Evolutionary conservation across 2,113 vertebrate species (phyloP).

Genomic region (Sigmodon hispidus): DNA sequence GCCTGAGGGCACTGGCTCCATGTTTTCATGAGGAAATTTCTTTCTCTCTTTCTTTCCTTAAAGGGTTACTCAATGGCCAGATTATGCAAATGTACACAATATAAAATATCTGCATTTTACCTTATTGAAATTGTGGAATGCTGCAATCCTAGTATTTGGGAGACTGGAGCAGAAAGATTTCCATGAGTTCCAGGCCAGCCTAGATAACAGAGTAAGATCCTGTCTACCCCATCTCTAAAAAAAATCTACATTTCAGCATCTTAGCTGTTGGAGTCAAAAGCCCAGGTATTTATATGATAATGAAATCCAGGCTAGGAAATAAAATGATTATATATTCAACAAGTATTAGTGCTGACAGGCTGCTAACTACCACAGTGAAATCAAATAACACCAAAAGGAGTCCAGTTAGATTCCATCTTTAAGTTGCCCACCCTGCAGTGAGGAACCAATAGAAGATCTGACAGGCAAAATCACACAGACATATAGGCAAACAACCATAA

Average conservation of each 20-base stretch:
- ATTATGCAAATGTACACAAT: not conserved
- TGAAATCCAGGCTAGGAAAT: not conserved
- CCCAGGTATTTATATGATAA: not conserved
- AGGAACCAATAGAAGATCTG: not conserved
- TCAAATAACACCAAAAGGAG: not conserved
- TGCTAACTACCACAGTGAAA: not conserved
- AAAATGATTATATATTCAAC: constrained; percentile 7
- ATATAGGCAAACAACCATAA: not conserved
- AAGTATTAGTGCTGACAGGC: not conserved
- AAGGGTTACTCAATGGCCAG: not conserved
- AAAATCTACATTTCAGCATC: not conserved
- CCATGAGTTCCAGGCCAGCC: not conserved
- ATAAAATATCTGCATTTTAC: not conserved
- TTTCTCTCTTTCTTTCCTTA: not conserved
- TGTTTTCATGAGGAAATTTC: not conserved
- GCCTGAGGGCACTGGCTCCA: not conserved
- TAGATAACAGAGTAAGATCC: not conserved
- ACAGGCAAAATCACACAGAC: not conserved
- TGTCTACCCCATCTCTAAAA: not conserved
- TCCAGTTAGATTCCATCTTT: too few relatives aligned
- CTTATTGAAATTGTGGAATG: not conserved
- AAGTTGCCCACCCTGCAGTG: too few relatives aligned
- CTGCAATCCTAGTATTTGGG: not conserved
- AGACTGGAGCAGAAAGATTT: not conserved
- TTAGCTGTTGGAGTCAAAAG: not conserved